Evolutionary conservation across 2,888 invertebrate species (phyloP).

Genomic region (Augochlorella aurata): DNA sequence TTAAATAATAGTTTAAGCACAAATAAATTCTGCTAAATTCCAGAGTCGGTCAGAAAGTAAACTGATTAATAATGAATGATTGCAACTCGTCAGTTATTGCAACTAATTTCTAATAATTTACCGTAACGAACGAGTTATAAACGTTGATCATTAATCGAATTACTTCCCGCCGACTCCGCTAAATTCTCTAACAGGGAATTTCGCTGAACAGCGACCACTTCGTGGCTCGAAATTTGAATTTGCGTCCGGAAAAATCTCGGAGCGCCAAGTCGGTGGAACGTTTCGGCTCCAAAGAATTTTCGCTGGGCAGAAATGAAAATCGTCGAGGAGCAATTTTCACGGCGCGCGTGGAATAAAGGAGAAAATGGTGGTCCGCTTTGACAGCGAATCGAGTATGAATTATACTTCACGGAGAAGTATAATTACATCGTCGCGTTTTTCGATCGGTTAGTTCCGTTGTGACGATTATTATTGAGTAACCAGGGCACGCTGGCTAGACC

Average conservation of each 20-base stretch:
- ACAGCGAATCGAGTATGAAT: neutral
- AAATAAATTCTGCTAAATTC: too few species aligned
- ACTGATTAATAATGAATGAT: too few species aligned
- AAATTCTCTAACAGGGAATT: too few species aligned
- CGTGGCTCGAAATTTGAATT: neutral
- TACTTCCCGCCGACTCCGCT: too few species aligned
- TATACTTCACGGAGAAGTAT: neutral
- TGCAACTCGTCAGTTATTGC: too few species aligned
- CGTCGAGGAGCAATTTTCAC: neutral
- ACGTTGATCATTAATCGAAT: too few species aligned
- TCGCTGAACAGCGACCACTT: too few species aligned
- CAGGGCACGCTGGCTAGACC: neutral
- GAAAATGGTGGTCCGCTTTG: neutral
- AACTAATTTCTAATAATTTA: too few species aligned
- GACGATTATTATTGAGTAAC: neutral
- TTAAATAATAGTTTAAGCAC: too few species aligned
- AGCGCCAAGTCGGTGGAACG: neutral
- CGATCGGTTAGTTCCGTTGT: neutral
- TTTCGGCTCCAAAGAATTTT: neutral
- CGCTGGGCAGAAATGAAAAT: neutral
- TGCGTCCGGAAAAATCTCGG: neutral
- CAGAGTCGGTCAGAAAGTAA: too few species aligned
- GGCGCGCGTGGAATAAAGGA: neutral
- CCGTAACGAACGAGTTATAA: too few species aligned
- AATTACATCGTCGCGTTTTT: neutral